phyloP scores from a whole-genome alignment of 2,797 vertebrate genomes.

The Parambassis ranga region DNA sequence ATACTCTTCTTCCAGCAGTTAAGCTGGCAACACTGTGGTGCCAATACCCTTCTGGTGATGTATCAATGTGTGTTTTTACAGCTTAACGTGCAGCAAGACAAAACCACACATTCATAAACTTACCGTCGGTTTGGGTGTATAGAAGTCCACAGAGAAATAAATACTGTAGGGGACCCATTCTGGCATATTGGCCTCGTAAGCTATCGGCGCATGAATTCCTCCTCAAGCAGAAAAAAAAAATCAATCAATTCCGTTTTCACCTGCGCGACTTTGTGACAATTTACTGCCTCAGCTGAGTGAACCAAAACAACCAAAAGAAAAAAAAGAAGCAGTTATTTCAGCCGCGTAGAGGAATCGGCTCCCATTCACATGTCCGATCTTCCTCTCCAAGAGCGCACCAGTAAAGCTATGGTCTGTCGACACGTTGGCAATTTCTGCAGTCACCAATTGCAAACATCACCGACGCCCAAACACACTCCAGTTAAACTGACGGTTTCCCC shows the following conservation, averaged over 20 bases:
- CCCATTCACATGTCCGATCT: constrained; percentile 46
- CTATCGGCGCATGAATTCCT: constrained; percentile 72
- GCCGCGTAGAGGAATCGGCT: constrained; percentile 3
- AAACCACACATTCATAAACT: constrained; percentile 31
- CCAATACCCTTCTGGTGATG: constrained; percentile 12
- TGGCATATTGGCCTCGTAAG: constrained; percentile 77
- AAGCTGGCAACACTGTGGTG: constrained; percentile 12
- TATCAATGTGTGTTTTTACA: not conserved
- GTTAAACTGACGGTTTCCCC: constrained; percentile 12
- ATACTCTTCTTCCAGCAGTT: constrained; percentile 12
- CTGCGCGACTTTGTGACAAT: constrained; percentile 30
- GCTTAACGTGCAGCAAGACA: not conserved
- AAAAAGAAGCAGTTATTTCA: constrained; percentile 15
- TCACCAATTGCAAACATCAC: constrained; percentile 66
- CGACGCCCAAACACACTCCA: constrained; percentile 59
- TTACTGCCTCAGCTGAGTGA: constrained; percentile 14
- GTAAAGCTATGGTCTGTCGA: constrained; percentile 43
- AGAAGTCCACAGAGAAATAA: constrained; percentile 80
- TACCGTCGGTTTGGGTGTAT: constrained; percentile 68
- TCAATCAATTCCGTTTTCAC: constrained; percentile 39
- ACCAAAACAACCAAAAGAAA: constrained; percentile 15
- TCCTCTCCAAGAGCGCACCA: constrained; percentile 66
- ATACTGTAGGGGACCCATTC: constrained; percentile 80
- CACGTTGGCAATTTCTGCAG: constrained; percentile 65
- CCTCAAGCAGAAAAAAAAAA: constrained; percentile 37